Evolutionary conservation across 2,113 vertebrate species (phyloP).

Genomic region (Nymphicus hollandicus): DNA sequence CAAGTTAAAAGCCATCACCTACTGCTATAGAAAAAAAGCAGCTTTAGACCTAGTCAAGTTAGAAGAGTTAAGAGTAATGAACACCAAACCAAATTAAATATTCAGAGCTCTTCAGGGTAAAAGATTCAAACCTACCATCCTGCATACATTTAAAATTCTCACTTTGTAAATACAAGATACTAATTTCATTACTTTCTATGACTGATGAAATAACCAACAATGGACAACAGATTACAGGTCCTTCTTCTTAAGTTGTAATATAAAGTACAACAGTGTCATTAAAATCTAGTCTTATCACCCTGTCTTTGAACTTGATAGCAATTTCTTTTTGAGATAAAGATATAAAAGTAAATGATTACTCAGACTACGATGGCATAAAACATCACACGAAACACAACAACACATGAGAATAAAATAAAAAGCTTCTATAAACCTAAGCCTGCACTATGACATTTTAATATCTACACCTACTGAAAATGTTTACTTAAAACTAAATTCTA

Average conservation of each 20-base stretch:
- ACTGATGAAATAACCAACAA: background rate
- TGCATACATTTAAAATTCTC: background rate
- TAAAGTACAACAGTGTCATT: background rate
- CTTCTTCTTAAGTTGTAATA: background rate
- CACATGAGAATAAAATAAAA: background rate
- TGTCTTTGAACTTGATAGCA: background rate
- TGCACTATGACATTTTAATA: background rate
- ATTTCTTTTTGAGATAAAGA: background rate
- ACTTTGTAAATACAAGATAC: background rate
- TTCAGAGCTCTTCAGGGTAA: background rate
- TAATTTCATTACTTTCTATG: background rate
- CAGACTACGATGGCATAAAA: background rate
- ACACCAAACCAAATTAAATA: background rate
- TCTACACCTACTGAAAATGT: background rate
- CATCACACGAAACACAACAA: background rate
- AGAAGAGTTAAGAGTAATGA: background rate
- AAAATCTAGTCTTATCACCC: background rate
- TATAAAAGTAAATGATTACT: constrained; percentile 27
- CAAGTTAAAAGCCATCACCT: background rate
- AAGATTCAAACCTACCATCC: background rate
- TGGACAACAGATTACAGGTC: background rate
- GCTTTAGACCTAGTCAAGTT: background rate
- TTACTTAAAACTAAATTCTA: background rate
- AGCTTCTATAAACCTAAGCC: background rate
- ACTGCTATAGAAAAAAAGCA: background rate